These are phyloP conservation scores for Brachylomia viminalis DNA, from an alignment of 2,888 invertebrate genomes.

Conservation along the genomic window DNA sequence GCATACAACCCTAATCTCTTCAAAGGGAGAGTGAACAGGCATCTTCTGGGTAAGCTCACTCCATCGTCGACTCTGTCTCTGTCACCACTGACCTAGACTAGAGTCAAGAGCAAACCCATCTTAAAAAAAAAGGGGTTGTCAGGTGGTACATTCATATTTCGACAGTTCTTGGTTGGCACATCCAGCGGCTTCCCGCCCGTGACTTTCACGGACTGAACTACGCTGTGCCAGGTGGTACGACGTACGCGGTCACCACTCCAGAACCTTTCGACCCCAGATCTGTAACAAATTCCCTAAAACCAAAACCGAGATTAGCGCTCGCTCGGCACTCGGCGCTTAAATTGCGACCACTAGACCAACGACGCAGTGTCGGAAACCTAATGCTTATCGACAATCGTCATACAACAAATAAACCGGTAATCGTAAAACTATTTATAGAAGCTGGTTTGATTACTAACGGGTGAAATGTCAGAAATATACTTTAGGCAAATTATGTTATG, in stretches of 20 bases:
- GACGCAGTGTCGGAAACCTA: not conserved
- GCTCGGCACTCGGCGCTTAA: too few species aligned
- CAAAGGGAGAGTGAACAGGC: too few species aligned
- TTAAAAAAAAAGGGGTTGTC: too few species aligned
- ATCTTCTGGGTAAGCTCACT: too few species aligned
- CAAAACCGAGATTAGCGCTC: not conserved
- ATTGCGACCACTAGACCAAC: not conserved
- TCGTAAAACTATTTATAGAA: slow-evolving; percentile 21
- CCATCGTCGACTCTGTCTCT: too few species aligned
- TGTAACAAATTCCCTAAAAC: not conserved
- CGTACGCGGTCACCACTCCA: not conserved
- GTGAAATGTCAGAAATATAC: not conserved
- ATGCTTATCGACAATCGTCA: slow-evolving; percentile 20
- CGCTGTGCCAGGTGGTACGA: too few species aligned
- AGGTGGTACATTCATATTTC: too few species aligned
- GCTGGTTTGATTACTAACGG: slow-evolving; percentile 6
- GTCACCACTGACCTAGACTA: too few species aligned
- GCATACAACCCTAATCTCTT: too few species aligned
- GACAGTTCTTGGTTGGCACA: not conserved
- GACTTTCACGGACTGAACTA: too few species aligned
- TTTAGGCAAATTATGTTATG: not conserved
- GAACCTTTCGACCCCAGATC: not conserved
- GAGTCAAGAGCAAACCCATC: too few species aligned
- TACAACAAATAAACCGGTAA: slow-evolving; percentile 28
- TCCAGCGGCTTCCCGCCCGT: not conserved